phyloP scores from a whole-genome alignment of 2,797 vertebrate genomes.

The Poecilia picta region DNA sequence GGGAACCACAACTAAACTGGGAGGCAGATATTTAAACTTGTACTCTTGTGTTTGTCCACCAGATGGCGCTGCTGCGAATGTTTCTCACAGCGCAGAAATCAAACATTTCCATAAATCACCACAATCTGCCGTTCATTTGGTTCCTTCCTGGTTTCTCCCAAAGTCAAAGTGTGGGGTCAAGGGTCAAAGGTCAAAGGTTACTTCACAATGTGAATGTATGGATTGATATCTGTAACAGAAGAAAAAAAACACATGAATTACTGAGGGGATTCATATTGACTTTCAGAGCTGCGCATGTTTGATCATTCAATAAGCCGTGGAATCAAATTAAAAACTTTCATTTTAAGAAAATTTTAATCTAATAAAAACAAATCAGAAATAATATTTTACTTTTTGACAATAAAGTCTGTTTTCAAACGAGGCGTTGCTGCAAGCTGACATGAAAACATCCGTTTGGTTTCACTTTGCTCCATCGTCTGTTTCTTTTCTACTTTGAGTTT shows the following conservation, averaged over 20 bases:
- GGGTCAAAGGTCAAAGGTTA: neutral
- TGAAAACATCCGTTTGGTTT: neutral
- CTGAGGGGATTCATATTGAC: neutral
- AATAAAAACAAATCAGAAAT: too few relatives aligned
- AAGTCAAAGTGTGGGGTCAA: neutral
- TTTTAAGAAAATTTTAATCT: neutral
- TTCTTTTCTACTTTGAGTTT: neutral
- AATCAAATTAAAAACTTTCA: too few relatives aligned
- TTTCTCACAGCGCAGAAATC: neutral
- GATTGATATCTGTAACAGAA: neutral
- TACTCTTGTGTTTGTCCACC: constrained; percentile 8
- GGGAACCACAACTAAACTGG: neutral
- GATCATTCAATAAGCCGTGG: neutral
- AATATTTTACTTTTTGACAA: neutral
- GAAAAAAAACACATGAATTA: neutral
- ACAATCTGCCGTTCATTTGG: neutral
- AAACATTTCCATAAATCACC: neutral
- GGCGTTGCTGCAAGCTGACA: neutral
- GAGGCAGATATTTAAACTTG: neutral
- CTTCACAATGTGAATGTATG: neutral
- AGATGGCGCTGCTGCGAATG: constrained; percentile 8
- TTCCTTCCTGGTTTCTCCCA: neutral
- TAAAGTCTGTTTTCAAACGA: neutral
- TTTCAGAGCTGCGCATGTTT: too few relatives aligned
- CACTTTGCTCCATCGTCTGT: neutral